Conservation (phyloP, 2,113 vertebrate genomes). For the Cynocephalus volans region DNA sequence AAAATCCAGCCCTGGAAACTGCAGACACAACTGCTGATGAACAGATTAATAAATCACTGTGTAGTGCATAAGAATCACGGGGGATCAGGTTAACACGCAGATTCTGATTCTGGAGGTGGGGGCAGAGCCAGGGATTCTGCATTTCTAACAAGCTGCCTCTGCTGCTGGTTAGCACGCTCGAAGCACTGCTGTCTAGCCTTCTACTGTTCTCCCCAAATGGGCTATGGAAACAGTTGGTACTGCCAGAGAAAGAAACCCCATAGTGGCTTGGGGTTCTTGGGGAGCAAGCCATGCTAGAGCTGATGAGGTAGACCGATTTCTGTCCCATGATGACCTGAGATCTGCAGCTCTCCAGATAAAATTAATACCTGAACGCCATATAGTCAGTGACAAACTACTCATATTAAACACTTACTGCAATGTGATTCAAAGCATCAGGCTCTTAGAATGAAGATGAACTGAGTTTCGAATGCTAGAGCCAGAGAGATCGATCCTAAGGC, state of each 20-base stretch:
- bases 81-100: background rate
- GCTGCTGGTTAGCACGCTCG: background rate
- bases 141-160: background rate
- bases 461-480: background rate
- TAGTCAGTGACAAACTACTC: background rate
- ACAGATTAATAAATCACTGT: too few relatives aligned
- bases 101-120: too few relatives aligned
- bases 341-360: background rate
- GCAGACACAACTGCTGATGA: too few relatives aligned
- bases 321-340: background rate
- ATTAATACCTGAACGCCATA: background rate
- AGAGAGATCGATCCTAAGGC: background rate
- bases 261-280: background rate
- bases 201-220: background rate
- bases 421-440: background rate
- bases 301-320: background rate
- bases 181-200: too few relatives aligned
- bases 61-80: background rate
- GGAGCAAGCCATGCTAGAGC: background rate
- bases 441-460: background rate
- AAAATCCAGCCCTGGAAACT: background rate
- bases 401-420: too few relatives aligned
- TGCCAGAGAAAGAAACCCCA: background rate
- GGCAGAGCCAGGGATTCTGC: background rate
- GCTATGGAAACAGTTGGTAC: background rate